A percentile compares a stretch with the other conserved stretches of the same genome.
Conservation (phyloP, 2,113 vertebrate species). For the Petroica traversi region DNA sequence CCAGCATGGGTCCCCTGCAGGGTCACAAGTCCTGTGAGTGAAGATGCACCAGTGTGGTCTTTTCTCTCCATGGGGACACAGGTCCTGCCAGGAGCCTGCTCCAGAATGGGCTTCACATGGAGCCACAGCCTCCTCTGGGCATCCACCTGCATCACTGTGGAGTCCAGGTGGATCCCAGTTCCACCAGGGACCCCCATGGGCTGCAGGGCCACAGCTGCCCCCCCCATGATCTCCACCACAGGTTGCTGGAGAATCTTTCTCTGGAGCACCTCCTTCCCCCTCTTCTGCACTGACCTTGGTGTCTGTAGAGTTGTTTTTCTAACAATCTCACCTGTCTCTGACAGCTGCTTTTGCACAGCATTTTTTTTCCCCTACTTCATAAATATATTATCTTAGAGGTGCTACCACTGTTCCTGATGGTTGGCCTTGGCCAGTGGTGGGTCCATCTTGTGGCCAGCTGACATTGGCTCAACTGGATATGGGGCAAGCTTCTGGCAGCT, state of each 20-base stretch:
- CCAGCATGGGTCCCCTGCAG: not conserved
- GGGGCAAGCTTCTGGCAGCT: not conserved
- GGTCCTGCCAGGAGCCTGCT: not conserved
- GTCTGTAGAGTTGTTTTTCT: not conserved
- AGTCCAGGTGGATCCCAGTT: not conserved
- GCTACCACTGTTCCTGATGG: too few species aligned
- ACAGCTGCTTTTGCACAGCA: not conserved
- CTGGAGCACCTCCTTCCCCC: not conserved
- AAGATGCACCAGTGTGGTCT: not conserved
- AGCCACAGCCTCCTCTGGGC: not conserved
- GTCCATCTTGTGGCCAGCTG: not conserved
- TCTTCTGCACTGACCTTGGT: not conserved
- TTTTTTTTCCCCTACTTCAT: not conserved
- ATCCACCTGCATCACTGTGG: not conserved
- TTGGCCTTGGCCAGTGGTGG: not conserved
- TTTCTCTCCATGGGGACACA: not conserved
- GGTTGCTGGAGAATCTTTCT: not conserved
- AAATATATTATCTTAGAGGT: not conserved
- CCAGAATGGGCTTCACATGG: not conserved
- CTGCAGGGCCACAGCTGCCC: not conserved
- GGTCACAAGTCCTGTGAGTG: not conserved
- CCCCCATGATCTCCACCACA: not conserved
- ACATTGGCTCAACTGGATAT: not conserved
- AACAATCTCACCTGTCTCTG: not conserved
- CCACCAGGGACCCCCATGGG: not conserved